These are phyloP conservation scores for Anguilla megastoma DNA, from an alignment of 2,797 vertebrate species.

Conservation along the genomic window DNA sequence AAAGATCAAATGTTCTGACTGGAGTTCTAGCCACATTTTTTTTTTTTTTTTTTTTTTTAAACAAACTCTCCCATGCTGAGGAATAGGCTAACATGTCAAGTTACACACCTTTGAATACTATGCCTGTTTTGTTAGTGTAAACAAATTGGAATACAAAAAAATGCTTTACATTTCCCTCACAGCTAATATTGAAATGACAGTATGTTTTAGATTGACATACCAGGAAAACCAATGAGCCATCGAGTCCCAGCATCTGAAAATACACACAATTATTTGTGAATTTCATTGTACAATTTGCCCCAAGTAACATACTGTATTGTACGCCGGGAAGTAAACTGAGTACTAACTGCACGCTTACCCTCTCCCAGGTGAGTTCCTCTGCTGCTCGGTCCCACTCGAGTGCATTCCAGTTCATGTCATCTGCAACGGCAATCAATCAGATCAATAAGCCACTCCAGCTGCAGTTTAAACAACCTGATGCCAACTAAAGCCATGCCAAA, in stretches of 20 bases:
- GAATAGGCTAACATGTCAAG: background rate
- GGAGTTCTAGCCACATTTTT: background rate
- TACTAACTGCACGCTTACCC: slow-evolving; percentile 71
- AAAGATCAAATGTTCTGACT: background rate
- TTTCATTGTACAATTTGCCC: background rate
- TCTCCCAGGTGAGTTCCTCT: slow-evolving; percentile 97
- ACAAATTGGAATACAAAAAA: background rate
- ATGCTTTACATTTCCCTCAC: background rate
- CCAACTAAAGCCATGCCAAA: background rate
- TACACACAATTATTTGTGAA: background rate
- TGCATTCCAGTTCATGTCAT: slow-evolving; percentile 99
- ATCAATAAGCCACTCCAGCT: background rate
- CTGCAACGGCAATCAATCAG: slow-evolving; percentile 62
- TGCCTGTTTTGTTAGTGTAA: background rate
- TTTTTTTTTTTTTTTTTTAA: background rate
- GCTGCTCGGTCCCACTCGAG: slow-evolving; percentile 98
- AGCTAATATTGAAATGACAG: background rate
- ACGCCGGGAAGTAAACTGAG: background rate
- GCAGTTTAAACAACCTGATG: background rate
- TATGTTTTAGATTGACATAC: slow-evolving; percentile 68
- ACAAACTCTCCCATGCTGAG: background rate
- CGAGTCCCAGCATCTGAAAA: slow-evolving; percentile 94
- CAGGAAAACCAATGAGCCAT: slow-evolving; percentile 96
- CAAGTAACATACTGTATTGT: background rate
- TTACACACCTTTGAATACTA: background rate